Conservation (phyloP, 1,140 invertebrate genomes). For the Zaprionus gabonicus region DNA sequence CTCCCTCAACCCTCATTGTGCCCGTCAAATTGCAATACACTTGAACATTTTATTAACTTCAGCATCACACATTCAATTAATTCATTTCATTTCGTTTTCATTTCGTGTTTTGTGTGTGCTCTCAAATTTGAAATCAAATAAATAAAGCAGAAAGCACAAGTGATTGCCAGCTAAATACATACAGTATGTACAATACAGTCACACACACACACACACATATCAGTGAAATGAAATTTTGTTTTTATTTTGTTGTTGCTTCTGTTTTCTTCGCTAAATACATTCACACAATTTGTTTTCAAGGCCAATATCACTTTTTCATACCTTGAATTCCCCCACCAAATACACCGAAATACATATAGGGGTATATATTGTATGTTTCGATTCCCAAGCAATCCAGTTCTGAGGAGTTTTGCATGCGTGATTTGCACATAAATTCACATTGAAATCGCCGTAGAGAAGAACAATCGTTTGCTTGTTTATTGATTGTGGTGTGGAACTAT, state of each 20-base stretch:
- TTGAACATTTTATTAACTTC: conserved; percentile 41
- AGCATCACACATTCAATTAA: conserved; percentile 56
- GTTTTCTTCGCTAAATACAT: conserved; percentile 30
- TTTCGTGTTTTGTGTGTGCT: conserved; percentile 36
- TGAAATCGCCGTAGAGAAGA: background rate
- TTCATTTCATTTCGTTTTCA: conserved; percentile 34
- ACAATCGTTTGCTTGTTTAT: background rate
- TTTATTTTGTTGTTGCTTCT: conserved; percentile 25
- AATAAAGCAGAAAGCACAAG: conserved; percentile 54
- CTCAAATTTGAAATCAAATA: conserved; percentile 63
- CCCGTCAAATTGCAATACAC: conserved; percentile 20
- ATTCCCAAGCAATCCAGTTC: background rate
- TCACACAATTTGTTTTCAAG: conserved; percentile 56
- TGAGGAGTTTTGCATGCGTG: background rate
- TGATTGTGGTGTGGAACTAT: background rate
- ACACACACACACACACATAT: background rate
- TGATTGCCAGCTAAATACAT: conserved; percentile 60
- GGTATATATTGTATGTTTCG: background rate
- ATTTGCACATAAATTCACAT: background rate
- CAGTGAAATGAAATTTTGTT: conserved; percentile 30
- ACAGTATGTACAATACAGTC: background rate
- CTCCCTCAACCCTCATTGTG: background rate
- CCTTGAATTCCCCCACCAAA: background rate
- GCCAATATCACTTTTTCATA: conserved; percentile 74
- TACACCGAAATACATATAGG: background rate